These are phyloP conservation scores for Saxidomus purpurata DNA, from an alignment of 1,140 invertebrate genomes.

Conservation along the genomic window DNA sequence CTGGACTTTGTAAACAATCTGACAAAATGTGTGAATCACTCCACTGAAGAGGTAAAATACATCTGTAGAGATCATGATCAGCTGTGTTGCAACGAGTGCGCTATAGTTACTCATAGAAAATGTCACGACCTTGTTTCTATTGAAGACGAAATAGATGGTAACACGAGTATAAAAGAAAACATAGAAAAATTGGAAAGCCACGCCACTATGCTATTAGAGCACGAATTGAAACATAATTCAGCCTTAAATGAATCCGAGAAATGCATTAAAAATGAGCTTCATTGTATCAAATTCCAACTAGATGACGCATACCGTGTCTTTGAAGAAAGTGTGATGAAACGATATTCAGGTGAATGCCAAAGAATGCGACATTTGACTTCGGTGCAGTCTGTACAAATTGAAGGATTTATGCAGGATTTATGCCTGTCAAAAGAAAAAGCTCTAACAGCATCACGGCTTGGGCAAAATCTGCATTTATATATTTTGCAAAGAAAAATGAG, in stretches of 20 bases:
- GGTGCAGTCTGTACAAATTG: not conserved
- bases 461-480: not conserved
- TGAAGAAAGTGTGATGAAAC: not conserved
- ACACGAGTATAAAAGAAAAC: not conserved
- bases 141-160: not conserved
- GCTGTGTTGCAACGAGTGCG: conserved; percentile 25
- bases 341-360: too few species aligned
- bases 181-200: not conserved
- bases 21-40: not conserved
- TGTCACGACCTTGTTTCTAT: not conserved
- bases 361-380: not conserved
- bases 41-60: not conserved
- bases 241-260: not conserved
- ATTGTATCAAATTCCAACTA: not conserved
- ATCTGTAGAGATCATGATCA: conserved; percentile 27
- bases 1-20: not conserved
- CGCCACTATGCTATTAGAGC: not conserved
- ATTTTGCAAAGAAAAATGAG: not conserved
- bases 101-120: conserved; percentile 12
- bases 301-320: not conserved
- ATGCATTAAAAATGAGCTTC: not conserved
- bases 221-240: not conserved
- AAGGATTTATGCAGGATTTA: not conserved
- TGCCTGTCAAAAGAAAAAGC: not conserved
- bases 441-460: too few species aligned